These are phyloP conservation scores for Pseudotriccus pelzelni DNA, from an alignment of 2,797 vertebrate species.

Conservation along the genomic window DNA sequence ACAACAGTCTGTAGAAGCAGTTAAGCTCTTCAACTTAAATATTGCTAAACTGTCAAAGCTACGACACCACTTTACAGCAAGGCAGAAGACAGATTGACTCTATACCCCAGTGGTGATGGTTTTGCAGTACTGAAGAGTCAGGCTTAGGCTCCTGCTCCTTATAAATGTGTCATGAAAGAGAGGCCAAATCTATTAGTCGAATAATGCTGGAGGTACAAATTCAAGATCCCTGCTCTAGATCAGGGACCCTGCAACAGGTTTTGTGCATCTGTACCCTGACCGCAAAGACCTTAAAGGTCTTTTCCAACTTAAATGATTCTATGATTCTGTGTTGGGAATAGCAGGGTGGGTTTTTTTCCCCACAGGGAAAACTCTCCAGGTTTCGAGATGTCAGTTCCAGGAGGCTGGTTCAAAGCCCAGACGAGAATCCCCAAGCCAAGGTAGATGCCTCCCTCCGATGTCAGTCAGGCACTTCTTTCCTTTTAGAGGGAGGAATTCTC, in stretches of 20 bases:
- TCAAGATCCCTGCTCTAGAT: background rate
- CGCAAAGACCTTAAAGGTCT: background rate
- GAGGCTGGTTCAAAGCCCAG: background rate
- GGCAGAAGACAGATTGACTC: background rate
- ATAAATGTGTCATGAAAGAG: background rate
- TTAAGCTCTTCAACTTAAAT: background rate
- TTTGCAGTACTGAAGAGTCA: background rate
- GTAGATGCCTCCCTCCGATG: background rate
- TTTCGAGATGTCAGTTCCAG: background rate
- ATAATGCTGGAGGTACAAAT: background rate
- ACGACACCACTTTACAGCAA: background rate
- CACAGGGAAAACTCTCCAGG: background rate
- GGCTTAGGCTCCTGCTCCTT: background rate
- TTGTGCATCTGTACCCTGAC: background rate
- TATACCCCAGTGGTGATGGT: background rate
- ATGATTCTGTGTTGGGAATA: background rate
- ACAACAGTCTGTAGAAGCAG: background rate
- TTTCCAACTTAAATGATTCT: background rate
- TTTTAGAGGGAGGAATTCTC: background rate
- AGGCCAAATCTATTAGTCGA: background rate
- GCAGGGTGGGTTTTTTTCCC: accelerated
- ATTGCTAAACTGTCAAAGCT: background rate
- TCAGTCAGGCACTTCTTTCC: background rate
- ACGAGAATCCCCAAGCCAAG: background rate
- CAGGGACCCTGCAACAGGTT: background rate